Conservation (phyloP, 2,888 invertebrate species). For the Harpalus rubripes region DNA sequence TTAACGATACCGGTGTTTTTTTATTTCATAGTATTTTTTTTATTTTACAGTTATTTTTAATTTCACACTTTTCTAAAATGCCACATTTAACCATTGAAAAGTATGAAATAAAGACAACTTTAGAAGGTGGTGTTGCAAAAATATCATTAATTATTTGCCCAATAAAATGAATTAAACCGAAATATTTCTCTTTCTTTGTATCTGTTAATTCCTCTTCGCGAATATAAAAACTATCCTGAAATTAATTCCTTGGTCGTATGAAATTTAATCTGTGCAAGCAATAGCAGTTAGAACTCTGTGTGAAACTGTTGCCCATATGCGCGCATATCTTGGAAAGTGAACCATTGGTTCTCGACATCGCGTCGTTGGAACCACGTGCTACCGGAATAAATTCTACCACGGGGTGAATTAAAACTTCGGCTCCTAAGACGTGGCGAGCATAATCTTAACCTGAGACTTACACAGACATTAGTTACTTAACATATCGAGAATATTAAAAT, state of each 20-base stretch:
- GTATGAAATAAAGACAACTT: no score
- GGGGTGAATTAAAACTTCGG: constrained; percentile 40
- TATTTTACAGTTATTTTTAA: no score
- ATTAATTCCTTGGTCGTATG: not conserved
- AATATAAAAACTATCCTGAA: not conserved
- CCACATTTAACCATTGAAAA: no score
- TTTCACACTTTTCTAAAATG: no score
- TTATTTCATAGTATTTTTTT: no score
- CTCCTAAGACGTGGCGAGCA: constrained; percentile 7
- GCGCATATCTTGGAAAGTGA: not conserved
- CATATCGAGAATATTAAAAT: not conserved
- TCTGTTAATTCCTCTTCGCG: not conserved
- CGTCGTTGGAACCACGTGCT: constrained; percentile 16
- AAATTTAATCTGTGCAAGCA: not conserved
- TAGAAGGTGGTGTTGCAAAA: no score
- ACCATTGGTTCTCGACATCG: constrained; percentile 18
- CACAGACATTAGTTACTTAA: constrained; percentile 5
- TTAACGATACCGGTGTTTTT: no score
- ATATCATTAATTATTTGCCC: no score
- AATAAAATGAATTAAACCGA: no score
- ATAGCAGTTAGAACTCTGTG: not conserved
- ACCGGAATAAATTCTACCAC: constrained; percentile 28
- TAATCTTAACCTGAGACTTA: not conserved
- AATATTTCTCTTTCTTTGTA: no score
- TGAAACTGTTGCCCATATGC: constrained; percentile 1